A percentile compares a stretch with the other conserved stretches of the same genome.
phyloP scores from a whole-genome alignment of 2,113 vertebrate genomes.

The Chloropsis hardwickii region DNA sequence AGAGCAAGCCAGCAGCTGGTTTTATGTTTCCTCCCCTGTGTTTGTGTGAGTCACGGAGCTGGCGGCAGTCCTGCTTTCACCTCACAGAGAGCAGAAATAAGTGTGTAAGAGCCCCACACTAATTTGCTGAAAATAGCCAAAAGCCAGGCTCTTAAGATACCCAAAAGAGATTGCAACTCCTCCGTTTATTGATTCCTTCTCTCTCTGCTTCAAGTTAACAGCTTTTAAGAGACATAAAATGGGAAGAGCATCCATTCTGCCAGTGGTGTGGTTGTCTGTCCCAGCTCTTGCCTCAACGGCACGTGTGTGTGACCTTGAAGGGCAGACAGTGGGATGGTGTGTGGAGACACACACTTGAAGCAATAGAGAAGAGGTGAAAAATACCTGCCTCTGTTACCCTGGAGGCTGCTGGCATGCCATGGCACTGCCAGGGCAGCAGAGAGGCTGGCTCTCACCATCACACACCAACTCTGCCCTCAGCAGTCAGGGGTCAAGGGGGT shows the following conservation, averaged over 20 bases:
- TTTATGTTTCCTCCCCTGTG: conserved; percentile 10
- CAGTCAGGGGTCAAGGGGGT: background rate
- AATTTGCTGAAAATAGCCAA: conserved; percentile 40
- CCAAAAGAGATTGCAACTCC: background rate
- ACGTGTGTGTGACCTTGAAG: fast-evolving
- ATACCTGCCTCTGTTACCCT: background rate
- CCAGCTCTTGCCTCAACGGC: background rate
- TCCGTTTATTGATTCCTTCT: background rate
- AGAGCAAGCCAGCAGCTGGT: conserved; percentile 27
- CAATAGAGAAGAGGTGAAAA: background rate
- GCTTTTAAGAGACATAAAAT: background rate
- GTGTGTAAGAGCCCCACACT: background rate
- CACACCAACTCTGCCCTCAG: background rate
- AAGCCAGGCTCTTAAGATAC: conserved; percentile 6
- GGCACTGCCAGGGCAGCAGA: background rate
- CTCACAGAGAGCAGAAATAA: background rate
- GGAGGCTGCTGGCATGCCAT: background rate
- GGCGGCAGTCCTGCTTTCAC: conserved; percentile 14
- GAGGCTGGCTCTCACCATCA: background rate
- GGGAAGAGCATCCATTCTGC: background rate
- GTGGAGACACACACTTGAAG: background rate
- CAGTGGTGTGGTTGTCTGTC: background rate
- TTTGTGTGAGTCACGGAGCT: conserved; percentile 11
- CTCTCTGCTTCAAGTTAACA: background rate
- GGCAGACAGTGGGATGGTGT: background rate